Base-by-base conservation (phyloP, 2,797 vertebrate species). In the Chrosomus eos region DNA sequence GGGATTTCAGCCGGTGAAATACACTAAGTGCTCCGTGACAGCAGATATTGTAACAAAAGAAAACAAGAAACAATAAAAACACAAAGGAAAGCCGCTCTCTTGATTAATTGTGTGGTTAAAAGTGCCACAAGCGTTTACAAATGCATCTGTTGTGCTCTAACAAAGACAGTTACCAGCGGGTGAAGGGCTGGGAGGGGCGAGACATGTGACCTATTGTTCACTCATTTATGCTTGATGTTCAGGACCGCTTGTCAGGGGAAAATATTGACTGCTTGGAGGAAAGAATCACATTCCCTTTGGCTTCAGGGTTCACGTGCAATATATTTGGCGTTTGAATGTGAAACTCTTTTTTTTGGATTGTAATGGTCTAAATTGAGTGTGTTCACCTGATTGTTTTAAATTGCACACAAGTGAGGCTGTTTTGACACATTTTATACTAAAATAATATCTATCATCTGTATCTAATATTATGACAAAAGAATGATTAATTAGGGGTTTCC, bases 1-100 rank as follows among this genome's bases (percentile, higher is more conserved):
- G 80, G 85, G 73, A 80, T 83, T 86, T 83, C 68, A 71, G 45
- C 80, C 40, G 31, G 45, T 84, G 77, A 84, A 84, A 87, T 84
- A 84, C 73, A 81, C 86, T 16, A 81, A 71, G 78, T 66, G 83
- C 80, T 81, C 75, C 10, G 78, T 68, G 73, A 75, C 76, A 81
- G 64, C 16, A 26, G 80, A 79, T 75, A 82, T 75, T 82, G 81
- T 75, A 51, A 75, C 81, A 82, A 82, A 82, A 82, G 58, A 82
- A 73, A 82, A 74, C 55, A 51, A 73, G 81, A 82, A 82, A 75
- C 71, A 48, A 82, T 82, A 82, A 82, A 74, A 66, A 74, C 31
- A 66, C 81, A 82, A 82, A 82, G 55, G 38, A 51, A 66, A 33
- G 60, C 58, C 38, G 28, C 28, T 48, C 81, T 82, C 58, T 75